Base-by-base conservation (phyloP, 1,140 invertebrate genomes). In the Brachionus rubens region DNA sequence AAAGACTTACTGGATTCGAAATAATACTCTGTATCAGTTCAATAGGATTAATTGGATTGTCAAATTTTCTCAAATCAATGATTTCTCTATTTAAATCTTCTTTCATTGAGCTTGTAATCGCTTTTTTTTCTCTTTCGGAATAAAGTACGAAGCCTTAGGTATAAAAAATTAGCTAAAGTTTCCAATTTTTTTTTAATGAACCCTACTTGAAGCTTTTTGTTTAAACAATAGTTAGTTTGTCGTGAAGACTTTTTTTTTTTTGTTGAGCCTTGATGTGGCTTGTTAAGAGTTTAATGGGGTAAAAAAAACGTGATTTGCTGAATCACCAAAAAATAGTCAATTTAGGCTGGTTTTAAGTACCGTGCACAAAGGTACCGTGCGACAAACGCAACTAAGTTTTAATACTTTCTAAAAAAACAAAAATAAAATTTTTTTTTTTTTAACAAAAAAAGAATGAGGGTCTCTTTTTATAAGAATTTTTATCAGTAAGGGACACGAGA, bases 11-110 rank as follows among this genome's bases (percentile, higher is more conserved):
- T 36, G 78, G 75, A 30, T 78, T 70, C 21, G 75, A 76, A 43
- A 46, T 77, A n/a, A 75, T 77, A 75, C 75, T 78, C 24, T 79
- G 75, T n/a, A 76, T 43, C 41, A 78, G 78, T 5, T 77, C 33
- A 28, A 78, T 70, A 19, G 78, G 68, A 30, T 79, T 59, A 30
- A 76, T 77, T 54, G 77, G 76, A n/a, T 78, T 40, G 36, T 79
- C 75, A 62, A 79, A 72, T 19, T 77, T 43, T 67, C 76, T 77
- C 70, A 79, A 79, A 48, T 78, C 79, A 19, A 77, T 70, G 33
- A 79, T 76, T 28, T 78, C 77, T 21, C 54, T 36, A 26, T 76
- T 30, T 9, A 76, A 77, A 54, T 47, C 26, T 36, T 59, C 46
- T 48, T 76, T 68, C 54, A 65, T 76, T 50, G 46, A 65, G 62